Base-by-base conservation (phyloP, 2,113 vertebrate species). In the Papio anubis region DNA sequence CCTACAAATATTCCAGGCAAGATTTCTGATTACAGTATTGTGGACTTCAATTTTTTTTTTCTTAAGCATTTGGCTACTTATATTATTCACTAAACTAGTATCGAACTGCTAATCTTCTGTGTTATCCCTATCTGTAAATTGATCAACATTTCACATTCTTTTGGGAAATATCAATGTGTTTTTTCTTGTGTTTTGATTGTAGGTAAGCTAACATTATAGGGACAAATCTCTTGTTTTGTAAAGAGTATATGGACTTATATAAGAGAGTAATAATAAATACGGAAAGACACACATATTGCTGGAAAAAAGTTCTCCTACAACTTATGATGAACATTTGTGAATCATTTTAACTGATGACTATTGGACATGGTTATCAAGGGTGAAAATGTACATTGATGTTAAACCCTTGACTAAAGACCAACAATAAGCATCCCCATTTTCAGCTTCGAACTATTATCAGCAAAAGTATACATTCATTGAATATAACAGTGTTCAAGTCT, bases 11-110 rank as follows among this genome's bases (percentile, higher is more conserved):
- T 59, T 57, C 61, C 30, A 94, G 20, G 90, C 16, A 85, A 75
- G 10, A 93, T 83, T 88, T 88, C 57, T 82, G 55, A 85, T 91
- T 93, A 85, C 52, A 94, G n/a, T 17, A 27, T 25, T 52, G 35
- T 83, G 73, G 38, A 48, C n/a, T 96, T 50, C 64, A 52, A 72
- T 79, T 8, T 50, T 85, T 84, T 50, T 50, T 25, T 7, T 27
- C 23, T 83, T 18, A 57, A 40, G 48, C 21, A 83, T 96, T 88
- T 88, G 48, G 38, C 80, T 97, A 40, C 57, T 96, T 93, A 52
- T 0, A 11, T 94, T 87, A 91, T 80, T 97, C 57, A 84, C 30
- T 91, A 57, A 87, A 64, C 16, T 93, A 11, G 93, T 73, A 78
- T 16, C 23, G 59, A 88, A 88, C 40, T 88, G 16, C n/a, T 43